These are phyloP conservation scores for Orthosia gothica DNA, from an alignment of 2,888 invertebrate species.

Conservation along the genomic window DNA sequence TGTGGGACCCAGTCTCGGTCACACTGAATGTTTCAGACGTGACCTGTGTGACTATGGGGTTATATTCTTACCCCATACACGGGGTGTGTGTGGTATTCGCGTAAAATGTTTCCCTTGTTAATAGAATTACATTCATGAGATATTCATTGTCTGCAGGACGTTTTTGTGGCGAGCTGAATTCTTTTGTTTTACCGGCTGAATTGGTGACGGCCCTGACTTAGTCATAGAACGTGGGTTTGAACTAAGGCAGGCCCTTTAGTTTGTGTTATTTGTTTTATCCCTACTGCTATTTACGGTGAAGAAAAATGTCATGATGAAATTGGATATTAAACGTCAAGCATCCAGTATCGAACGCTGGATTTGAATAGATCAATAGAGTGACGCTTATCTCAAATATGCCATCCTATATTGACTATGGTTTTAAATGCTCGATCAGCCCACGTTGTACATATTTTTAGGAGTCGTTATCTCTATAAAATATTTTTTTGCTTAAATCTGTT, in stretches of 20 bases:
- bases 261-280: background rate
- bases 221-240: background rate
- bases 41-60: constrained; percentile 70
- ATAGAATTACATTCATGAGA: constrained; percentile 61
- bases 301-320: background rate
- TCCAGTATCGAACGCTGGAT: background rate
- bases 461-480: too few relatives aligned
- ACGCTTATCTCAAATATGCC: too few relatives aligned
- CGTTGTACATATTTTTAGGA: too few relatives aligned
- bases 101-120: constrained; percentile 65
- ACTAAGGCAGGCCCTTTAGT: background rate
- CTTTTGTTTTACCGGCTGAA: background rate
- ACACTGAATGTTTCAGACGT: constrained; percentile 77
- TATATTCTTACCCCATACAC: constrained; percentile 59
- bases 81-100: constrained; percentile 48
- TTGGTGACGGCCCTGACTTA: too few relatives aligned
- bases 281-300: background rate
- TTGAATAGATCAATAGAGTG: background rate
- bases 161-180: constrained; percentile 4
- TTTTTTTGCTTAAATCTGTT: too few relatives aligned
- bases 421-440: too few relatives aligned
- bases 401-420: too few relatives aligned
- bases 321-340: background rate
- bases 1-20: constrained; percentile 65
- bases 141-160: constrained; percentile 46